Evolutionary conservation across 2,888 invertebrate genomes (phyloP), one percentile per base, ranked within the genome.

Genomic region (Pseudeuparius sepicola): DNA sequence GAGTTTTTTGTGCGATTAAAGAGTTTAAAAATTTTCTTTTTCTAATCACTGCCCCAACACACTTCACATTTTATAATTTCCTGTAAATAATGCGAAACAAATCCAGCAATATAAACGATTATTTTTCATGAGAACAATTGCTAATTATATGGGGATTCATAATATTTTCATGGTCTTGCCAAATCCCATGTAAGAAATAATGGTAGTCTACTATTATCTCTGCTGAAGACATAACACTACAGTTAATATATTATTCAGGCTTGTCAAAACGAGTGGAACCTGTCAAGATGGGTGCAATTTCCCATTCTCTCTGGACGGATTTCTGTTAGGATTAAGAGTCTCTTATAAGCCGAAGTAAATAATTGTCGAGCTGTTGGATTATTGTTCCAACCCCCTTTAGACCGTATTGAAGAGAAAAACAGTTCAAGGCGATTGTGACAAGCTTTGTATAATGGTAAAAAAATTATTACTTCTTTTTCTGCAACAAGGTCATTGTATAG

Each of bases 1-100:
- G 34, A 13, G 18, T 24, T 31, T 35, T 36, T 31, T 27, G 14
- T 30, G n/a, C 5, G 18, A 36, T 36, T 31, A 36, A 36, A 24
- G 36, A 36, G 31, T 36, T 23, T 14, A 36, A 24, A 36, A 36
- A 36, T 13, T 30, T 31, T 36, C n/a, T n/a, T n/a, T 30, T 18
- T 2, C 31, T 31, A 14, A 10, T 30, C 12, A 36, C 15, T 7
- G 31, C 36, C 17, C 12, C 30, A 10, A 36, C 7, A 36, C 36
- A 36, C 3, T 23, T 24, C 36, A 30, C 30, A 36, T 15, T 36
- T 31, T 14, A 30, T 11, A 16, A 17, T n/a, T 16, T 24, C 24
- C 17, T 15, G 24, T 14, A 36, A 17, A 14, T 15, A 12, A 24
- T 11, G 15, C 9, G 31, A 15, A 4, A 36, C 36, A 15, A 36